Percentiles rank a stretch among this genome's conserved stretches.
Evolutionary conservation across 2,888 invertebrate genomes (phyloP).

Genomic region (Saturnia pavonia): DNA sequence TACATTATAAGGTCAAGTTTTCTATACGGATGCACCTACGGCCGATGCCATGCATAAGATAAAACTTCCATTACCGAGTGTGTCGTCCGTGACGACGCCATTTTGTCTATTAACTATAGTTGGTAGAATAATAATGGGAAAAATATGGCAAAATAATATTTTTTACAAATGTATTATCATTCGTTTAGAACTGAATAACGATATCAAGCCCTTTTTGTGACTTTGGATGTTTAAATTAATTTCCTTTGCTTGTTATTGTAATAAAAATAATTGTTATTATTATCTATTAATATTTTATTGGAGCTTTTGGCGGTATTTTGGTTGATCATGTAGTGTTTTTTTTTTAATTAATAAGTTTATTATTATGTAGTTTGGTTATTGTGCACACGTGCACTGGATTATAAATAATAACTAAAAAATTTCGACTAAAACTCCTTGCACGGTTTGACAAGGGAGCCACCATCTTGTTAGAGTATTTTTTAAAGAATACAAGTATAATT

Average conservation of each 20-base stretch:
- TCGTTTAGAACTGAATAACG: constrained; percentile 7
- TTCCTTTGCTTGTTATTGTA: not conserved
- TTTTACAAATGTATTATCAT: constrained; percentile 4
- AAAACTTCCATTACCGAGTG: constrained; percentile 66
- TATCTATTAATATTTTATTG: not conserved
- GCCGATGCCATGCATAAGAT: constrained; percentile 73
- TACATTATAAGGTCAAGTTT: constrained; percentile 36
- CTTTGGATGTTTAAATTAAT: constrained; percentile 12
- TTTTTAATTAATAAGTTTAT: too few species aligned
- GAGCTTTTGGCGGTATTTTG: too few species aligned
- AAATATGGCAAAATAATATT: constrained; percentile 38
- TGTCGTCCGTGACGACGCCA: constrained; percentile 76
- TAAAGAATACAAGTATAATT: too few species aligned
- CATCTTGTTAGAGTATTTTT: too few species aligned
- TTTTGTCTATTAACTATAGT: constrained; percentile 68
- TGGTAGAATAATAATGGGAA: constrained; percentile 65
- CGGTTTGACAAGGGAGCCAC: too few species aligned
- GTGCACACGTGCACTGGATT: too few species aligned
- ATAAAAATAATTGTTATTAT: not conserved
- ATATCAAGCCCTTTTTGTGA: not conserved
- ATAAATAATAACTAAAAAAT: too few species aligned
- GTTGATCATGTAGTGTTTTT: too few species aligned
- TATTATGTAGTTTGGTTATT: too few species aligned
- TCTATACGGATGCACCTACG: constrained; percentile 68
- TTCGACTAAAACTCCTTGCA: too few species aligned